Base-by-base conservation (phyloP, 2,113 vertebrate genomes). In the Pteruthius melanotis region DNA sequence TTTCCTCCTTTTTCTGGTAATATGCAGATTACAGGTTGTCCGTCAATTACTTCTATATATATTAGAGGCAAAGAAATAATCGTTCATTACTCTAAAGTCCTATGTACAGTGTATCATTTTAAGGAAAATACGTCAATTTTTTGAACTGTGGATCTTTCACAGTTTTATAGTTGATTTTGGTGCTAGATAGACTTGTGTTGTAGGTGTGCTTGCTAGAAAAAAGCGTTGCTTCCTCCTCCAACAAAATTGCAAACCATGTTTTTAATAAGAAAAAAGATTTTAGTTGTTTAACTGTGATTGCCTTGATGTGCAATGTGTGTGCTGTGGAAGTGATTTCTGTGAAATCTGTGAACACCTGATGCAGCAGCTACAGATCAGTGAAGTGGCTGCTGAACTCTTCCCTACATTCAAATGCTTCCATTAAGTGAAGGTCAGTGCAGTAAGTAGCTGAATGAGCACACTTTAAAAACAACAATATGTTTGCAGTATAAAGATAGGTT, bases 171-270 rank as follows among this genome's bases (percentile, higher is more conserved):
- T 37, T 63, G 31, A 75, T 37, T 87, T 89, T 83, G 57, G 4
- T 59, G 47, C 23, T 49, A 33, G 44, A 13, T 57, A 57, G 49
- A 72, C 50, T 39, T 68, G 18, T 71, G 13, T 12, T 30, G 14
- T 44, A 56, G 10, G 2, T 63, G 16, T 75, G 15, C 26, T 84
- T 89, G 18, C 44, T 87, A n/a, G n/a, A 28, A 75, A 33, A 66
- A 22, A 21, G 9, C 4, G 1, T 60, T 81, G 5, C 30, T 87
- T 52, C 8, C 10, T 83, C 50, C 71, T 68, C 15, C 37, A 45
- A n/a, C 35, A 26, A 71, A 61, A 65, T 57, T 2, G 1, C n/a
- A 15, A 83, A 54, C 16, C 0, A 0, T 33, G 3, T 76, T 83
- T 85, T 28, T 69, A 45, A 49, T 33, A 30, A 61, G 56, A 28